Conservation (phyloP, 2,113 vertebrate species). For the Cheirogaleus medius region DNA sequence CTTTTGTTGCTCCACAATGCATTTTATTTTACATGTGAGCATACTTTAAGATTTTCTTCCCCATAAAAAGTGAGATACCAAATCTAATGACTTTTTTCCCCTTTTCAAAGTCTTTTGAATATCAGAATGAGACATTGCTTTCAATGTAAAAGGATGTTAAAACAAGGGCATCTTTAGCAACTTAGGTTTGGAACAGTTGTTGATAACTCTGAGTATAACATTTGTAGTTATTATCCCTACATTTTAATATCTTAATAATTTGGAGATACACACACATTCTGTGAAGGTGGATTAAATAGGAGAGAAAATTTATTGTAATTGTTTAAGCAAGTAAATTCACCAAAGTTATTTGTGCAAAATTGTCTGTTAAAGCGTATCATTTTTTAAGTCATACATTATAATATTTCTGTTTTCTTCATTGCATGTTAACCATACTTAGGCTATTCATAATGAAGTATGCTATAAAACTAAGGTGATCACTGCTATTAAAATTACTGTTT, state of each 20-base stretch:
- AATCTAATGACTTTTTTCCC: constrained; percentile 75
- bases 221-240: constrained; percentile 53
- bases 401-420: constrained; percentile 45
- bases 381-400: constrained; percentile 47
- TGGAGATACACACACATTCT: not conserved
- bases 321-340: constrained; percentile 54
- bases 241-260: constrained; percentile 46
- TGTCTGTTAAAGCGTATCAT: constrained; percentile 63
- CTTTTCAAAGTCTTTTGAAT: constrained; percentile 71
- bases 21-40: constrained; percentile 37
- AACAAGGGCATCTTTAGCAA: constrained; percentile 67
- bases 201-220: constrained; percentile 60
- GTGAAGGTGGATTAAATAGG: constrained; percentile 35
- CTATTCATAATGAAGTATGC: constrained; percentile 43
- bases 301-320: constrained; percentile 53
- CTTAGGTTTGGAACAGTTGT: constrained; percentile 49
- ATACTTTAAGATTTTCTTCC: constrained; percentile 58
- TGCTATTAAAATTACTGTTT: constrained; percentile 52
- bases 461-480: constrained; percentile 50
- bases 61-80: constrained; percentile 74
- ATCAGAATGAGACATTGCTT: constrained; percentile 74
- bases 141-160: constrained; percentile 81
- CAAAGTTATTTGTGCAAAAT: constrained; percentile 38
- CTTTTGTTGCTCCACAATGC: constrained; percentile 14
- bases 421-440: constrained; percentile 55